phyloP scores from a whole-genome alignment of 1,140 invertebrate species.

The Microplitis mediator region DNA sequence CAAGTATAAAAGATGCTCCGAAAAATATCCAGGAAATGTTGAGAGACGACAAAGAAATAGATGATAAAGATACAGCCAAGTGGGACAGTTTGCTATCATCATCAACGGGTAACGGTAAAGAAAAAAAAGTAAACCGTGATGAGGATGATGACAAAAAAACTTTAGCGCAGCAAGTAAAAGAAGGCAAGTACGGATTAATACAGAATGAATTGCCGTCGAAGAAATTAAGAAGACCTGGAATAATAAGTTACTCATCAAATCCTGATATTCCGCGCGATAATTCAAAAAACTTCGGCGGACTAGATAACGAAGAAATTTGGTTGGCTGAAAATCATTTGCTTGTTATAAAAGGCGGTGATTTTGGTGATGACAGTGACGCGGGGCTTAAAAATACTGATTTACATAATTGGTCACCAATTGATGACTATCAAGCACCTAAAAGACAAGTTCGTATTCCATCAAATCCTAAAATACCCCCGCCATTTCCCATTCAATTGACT shows the following conservation, averaged over 20 bases:
- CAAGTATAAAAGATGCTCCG: conserved; percentile 18
- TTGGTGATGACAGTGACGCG: conserved; percentile 62
- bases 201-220: conserved; percentile 80
- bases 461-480: conserved; percentile 80
- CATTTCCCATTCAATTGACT: conserved; percentile 84
- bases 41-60: conserved; percentile 23
- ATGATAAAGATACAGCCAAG: conserved; percentile 54
- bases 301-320: conserved; percentile 86
- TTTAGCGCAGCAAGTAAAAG: conserved; percentile 81
- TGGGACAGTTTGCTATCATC: conserved; percentile 71
- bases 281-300: conserved; percentile 77
- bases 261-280: conserved; percentile 80
- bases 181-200: conserved; percentile 87
- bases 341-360: conserved; percentile 78
- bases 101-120: conserved; percentile 69
- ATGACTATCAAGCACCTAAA: conserved; percentile 78
- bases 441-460: conserved; percentile 79
- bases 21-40: conserved; percentile 35
- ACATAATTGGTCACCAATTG: conserved; percentile 77
- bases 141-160: conserved; percentile 81
- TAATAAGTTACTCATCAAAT: conserved; percentile 79
- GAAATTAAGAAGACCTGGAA: conserved; percentile 73
- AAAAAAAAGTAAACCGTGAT: conserved; percentile 63
- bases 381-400: conserved; percentile 35
- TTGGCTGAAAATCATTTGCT: conserved; percentile 85